Base-by-base conservation (phyloP, 2,797 vertebrate species). In the Gambelia wislizenii region DNA sequence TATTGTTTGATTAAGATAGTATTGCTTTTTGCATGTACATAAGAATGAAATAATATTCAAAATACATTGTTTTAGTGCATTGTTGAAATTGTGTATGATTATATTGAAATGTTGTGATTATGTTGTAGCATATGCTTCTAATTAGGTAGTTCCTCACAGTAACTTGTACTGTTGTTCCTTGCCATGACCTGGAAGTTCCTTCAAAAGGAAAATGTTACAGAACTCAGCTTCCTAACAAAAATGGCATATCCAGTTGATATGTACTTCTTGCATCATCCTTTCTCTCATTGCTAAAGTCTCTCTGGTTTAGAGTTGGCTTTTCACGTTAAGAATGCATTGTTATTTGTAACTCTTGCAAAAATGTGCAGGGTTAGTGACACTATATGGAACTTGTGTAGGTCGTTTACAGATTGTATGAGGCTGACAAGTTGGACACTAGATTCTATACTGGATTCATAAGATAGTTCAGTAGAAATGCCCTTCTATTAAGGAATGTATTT, bases 141-240 rank as follows among this genome's bases (percentile, higher is more conserved):
- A 56, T 72, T 74, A 54, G 76, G 72, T 70, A 2, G 1, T 75
- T 87, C 33, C 47, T 27, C 6, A 8, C 30, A 74, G 20, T 49
- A 47, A 75, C 30, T n/a, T 25, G 22, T 69, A 30, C 69, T 92
- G 52, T 47, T 82, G 42, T 87, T 83, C 84, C 74, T 87, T 91
- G 70, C 90, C 86, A 83, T 89, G 33, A 82, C 1, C 30, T 5
- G 79, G 36, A 44, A 78, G 85, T 18, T 52, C 81, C 0, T 49
- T 95, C 89, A 96, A 93, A 95, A 69, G 81, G 89, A 93, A 85
- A 92, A 74, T 89, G 47, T 85, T 90, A 90, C 27, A 89, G 87
- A 86, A 92, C 86, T 54, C 87, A 86, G 2, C 84, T 86, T 85
- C 25, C 42, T 33, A 1, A 0, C 8, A 70, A 12, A 86, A 91